Evolutionary conservation across 2,113 vertebrate species (phyloP).

Genomic region (Scomber japonicus): DNA sequence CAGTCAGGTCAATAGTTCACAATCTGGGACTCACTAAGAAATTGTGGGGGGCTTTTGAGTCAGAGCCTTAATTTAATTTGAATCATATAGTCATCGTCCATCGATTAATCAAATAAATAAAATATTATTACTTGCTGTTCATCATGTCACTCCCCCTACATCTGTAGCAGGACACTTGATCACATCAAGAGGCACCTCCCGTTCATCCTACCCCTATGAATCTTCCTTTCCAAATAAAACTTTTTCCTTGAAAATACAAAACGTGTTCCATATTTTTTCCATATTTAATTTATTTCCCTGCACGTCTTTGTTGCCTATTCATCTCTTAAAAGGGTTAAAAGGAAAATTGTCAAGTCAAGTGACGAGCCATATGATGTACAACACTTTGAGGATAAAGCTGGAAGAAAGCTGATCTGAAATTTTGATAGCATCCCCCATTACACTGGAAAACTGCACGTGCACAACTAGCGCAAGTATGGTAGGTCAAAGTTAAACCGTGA

Average conservation of each 20-base stretch:
- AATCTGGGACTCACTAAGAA: background rate
- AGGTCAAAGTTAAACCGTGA: too few relatives aligned
- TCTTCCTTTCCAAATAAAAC: background rate
- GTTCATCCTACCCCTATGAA: background rate
- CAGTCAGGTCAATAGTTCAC: background rate
- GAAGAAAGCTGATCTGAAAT: too few relatives aligned
- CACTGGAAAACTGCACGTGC: too few relatives aligned
- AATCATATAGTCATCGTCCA: too few relatives aligned
- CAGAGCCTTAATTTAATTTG: background rate
- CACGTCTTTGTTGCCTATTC: background rate
- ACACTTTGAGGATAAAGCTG: too few relatives aligned
- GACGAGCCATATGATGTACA: too few relatives aligned
- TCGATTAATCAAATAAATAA: background rate
- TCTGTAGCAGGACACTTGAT: constrained; percentile 13
- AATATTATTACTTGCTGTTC: background rate
- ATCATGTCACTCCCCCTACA: background rate
- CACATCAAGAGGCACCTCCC: background rate
- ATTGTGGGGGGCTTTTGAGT: background rate
- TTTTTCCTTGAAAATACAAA: background rate
- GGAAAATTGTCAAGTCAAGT: background rate
- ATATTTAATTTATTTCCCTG: background rate
- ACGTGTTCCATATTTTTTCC: background rate
- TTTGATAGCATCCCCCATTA: too few relatives aligned
- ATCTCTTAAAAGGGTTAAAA: background rate
- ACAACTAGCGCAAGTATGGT: too few relatives aligned